Conservation (phyloP, 1,140 invertebrate species). For the Cherax quadricarinatus region DNA sequence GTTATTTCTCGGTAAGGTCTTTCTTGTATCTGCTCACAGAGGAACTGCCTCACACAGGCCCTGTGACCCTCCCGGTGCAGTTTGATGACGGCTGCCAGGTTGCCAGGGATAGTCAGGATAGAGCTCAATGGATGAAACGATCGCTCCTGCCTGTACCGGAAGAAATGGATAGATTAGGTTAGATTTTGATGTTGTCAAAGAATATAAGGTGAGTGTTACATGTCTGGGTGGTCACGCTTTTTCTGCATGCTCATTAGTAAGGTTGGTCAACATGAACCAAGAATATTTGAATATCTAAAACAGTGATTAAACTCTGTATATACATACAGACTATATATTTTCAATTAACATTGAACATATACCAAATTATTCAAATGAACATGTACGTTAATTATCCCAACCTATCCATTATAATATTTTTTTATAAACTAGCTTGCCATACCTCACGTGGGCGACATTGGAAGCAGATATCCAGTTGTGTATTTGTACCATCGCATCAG, state of each 20-base stretch:
- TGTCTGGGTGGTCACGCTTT: no score
- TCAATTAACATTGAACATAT: no score
- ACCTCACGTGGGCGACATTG: neutral
- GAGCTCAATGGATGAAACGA: neutral
- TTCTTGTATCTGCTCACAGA: conserved; percentile 47
- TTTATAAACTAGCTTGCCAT: neutral
- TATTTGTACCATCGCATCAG: conserved; percentile 26
- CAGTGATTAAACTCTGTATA: no score
- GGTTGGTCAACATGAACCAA: no score
- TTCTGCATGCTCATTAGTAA: no score
- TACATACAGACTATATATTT: no score
- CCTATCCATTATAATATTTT: no score
- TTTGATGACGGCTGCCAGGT: conserved; percentile 55
- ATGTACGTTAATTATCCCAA: no score
- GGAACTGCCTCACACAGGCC: conserved; percentile 50
- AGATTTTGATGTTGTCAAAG: no score
- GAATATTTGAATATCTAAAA: no score
- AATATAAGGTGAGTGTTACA: no score
- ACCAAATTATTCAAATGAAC: no score
- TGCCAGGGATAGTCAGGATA: conserved; percentile 51
- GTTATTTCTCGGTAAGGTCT: conserved; percentile 10
- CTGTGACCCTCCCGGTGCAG: conserved; percentile 48
- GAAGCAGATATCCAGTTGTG: conserved; percentile 55
- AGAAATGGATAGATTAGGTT: neutral
- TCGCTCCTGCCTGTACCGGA: neutral